Base-by-base conservation (phyloP, 2,113 vertebrate species). In the Lethenteron reissneri region DNA sequence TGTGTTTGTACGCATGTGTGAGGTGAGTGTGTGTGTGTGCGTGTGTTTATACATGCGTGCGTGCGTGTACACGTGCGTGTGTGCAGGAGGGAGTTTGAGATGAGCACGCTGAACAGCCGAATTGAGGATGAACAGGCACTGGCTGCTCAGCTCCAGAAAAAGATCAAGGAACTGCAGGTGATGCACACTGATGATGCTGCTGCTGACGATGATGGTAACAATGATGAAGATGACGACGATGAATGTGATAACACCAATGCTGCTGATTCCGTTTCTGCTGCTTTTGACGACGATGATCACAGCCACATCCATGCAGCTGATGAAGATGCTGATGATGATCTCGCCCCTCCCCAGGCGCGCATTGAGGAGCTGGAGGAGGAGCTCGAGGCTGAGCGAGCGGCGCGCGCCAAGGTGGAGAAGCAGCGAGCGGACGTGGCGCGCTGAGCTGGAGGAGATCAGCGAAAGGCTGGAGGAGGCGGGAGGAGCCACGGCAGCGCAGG, bases 391-490 rank as follows among this genome's bases (percentile, higher is more conserved):
- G 86, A 87, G 73, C 78, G 85, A 58, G 79, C 83, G 0, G 81
- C 81, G 17, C 71, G 85, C 57, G 86, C 85, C 73, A 87, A 85
- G 72, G 82, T 84, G 75, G 86, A 89, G 80, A 89, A 89, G 76
- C 82, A 85, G 69, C 84, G 87, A 41, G 81, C 85, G 0, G 87
- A 88, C 58, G 77, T 88, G 59, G 71, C 86, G 2, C 80, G 89
- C 58, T n/a, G 89, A 92, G 77, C 81, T 92, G 75, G 89, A 92
- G 77, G 89, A 94, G 81, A 83, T 90, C 80, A 89, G 90, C 0
- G 90, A 97, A 74, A 75, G 89, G 9, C 79, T 92, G 75, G 88
- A 91, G 72, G 89, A 92, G 74, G 82, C 87, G 0, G 81, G 89
- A 0, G 81, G 87, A 0, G 85, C 88, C 81, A 87, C 86, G 1